Conservation (phyloP, 2,113 vertebrate genomes). For the Alligator mississippiensis region DNA sequence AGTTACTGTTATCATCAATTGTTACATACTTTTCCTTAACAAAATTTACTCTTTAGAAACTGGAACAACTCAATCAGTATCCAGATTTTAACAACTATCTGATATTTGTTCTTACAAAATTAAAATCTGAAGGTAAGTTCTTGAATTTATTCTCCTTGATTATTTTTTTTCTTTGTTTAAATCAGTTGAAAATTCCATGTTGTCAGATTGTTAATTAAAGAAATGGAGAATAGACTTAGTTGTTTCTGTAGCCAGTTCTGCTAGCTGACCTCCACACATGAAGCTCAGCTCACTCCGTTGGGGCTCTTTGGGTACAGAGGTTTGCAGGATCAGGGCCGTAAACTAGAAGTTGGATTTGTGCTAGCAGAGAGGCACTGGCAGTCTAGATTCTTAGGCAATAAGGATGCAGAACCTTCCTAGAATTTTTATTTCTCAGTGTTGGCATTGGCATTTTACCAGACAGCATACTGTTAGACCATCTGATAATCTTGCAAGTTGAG, state of each 20-base stretch:
- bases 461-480: background rate
- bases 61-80: slow-evolving; percentile 98
- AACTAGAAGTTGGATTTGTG: background rate
- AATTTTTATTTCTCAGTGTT: background rate
- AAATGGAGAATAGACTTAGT: background rate
- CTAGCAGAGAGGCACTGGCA: no score
- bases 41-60: slow-evolving; percentile 86
- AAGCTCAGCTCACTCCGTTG: background rate
- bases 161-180: background rate
- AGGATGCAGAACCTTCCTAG: background rate
- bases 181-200: background rate
- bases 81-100: slow-evolving; percentile 99
- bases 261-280: background rate
- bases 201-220: background rate
- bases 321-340: background rate
- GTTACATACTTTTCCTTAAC: slow-evolving; percentile 81
- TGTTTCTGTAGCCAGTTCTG: background rate
- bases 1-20: background rate
- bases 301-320: background rate
- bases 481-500: background rate
- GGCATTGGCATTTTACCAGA: rapidly evolving
- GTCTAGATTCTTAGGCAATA: no score
- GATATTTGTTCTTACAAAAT: slow-evolving; percentile 97
- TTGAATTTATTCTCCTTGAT: background rate
- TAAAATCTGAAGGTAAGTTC: slow-evolving; percentile 97